Percentiles rank a stretch among this genome's conserved stretches.
Evolutionary conservation across 2,797 vertebrate genomes (phyloP).

Genomic region (Amblyopsis hoosieri): DNA sequence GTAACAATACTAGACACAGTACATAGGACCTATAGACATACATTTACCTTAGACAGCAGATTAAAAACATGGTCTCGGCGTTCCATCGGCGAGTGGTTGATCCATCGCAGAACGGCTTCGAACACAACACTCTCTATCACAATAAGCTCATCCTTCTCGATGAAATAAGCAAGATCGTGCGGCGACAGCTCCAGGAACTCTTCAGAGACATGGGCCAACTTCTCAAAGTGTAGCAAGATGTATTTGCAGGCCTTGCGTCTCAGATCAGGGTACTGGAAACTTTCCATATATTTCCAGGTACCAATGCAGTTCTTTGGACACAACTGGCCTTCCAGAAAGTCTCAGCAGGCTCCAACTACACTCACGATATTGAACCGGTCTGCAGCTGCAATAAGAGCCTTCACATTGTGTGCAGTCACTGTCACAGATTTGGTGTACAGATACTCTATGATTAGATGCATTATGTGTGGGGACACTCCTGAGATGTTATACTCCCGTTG

Average conservation of each 20-base stretch:
- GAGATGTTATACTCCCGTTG: not conserved
- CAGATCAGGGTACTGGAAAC: constrained; percentile 61
- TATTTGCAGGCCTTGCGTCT: constrained; percentile 66
- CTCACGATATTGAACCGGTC: constrained; percentile 77
- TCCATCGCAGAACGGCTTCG: constrained; percentile 47
- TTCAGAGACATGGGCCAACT: constrained; percentile 53
- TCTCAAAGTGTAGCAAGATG: constrained; percentile 81
- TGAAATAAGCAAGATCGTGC: constrained; percentile 69
- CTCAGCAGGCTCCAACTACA: constrained; percentile 70
- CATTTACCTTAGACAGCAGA: not conserved
- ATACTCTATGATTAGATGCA: constrained; percentile 73
- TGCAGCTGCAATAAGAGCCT: constrained; percentile 72
- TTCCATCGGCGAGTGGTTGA: constrained; percentile 16
- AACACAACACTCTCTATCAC: constrained; percentile 69
- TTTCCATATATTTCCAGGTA: constrained; percentile 74
- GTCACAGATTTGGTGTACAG: constrained; percentile 71
- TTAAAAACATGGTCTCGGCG: constrained; percentile 21
- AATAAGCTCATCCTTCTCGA: constrained; percentile 79
- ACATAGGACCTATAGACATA: no score
- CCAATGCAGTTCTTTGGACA: constrained; percentile 80
- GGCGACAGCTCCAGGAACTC: constrained; percentile 69
- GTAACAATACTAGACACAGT: no score
- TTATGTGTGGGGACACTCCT: constrained; percentile 25
- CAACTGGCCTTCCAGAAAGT: constrained; percentile 77
- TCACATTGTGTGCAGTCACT: constrained; percentile 63